A percentile compares a stretch with the other conserved stretches of the same genome.
Conservation (phyloP, 1,140 invertebrate genomes). For the Tetramorium parvispinum region DNA sequence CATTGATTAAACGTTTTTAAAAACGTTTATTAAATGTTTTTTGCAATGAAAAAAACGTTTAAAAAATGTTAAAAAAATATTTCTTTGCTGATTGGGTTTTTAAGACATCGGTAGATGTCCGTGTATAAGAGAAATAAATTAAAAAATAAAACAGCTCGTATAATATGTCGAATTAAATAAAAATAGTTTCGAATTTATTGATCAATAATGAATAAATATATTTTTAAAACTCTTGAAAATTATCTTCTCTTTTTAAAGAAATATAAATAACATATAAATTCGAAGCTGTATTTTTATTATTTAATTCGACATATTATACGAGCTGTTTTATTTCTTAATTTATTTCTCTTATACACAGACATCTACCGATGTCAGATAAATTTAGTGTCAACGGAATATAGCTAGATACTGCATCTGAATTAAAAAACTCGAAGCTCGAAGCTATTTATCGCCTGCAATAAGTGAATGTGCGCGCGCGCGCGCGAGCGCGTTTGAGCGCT, state of each 20-base stretch:
- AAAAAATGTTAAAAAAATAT: too few species aligned
- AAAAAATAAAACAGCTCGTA: background rate
- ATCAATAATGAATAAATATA: too few species aligned
- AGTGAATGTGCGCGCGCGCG: conserved; percentile 43
- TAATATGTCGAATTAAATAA: background rate
- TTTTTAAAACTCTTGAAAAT: too few species aligned
- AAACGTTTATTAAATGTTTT: too few species aligned
- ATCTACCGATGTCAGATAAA: background rate
- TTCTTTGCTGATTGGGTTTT: too few species aligned
- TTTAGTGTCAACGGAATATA: conserved; percentile 6
- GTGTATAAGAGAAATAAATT: background rate
- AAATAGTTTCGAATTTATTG: background rate
- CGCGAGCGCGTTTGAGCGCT: conserved; percentile 34
- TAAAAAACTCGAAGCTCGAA: conserved; percentile 36
- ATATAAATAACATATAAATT: background rate
- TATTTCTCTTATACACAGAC: background rate
- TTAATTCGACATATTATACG: background rate
- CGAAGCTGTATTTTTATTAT: background rate
- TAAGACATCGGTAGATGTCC: background rate
- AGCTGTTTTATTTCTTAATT: background rate
- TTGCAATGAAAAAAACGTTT: too few species aligned
- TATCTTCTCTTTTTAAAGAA: too few species aligned
- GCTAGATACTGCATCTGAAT: background rate
- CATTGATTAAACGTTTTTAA: too few species aligned
- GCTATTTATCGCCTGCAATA: conserved; percentile 47